These are phyloP conservation scores for Lasioglossum morio DNA, from an alignment of 2,888 invertebrate genomes.

Conservation along the genomic window DNA sequence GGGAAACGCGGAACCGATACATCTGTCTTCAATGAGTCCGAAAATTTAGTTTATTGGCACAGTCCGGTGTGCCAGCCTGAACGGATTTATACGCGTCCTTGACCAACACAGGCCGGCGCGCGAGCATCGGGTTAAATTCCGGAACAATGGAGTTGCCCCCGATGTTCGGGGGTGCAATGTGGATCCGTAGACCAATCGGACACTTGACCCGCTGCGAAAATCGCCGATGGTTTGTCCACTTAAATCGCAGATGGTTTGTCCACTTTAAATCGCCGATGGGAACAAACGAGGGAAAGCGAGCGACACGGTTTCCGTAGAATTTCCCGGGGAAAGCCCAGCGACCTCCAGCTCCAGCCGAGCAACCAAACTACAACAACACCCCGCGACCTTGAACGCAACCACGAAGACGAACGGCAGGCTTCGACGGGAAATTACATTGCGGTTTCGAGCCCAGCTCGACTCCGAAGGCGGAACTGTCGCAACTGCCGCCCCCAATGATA, in stretches of 20 bases:
- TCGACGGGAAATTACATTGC: constrained; percentile 49
- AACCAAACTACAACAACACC: constrained; percentile 20
- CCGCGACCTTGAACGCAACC: constrained; percentile 44
- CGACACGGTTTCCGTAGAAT: background rate
- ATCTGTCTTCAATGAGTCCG: constrained; percentile 16
- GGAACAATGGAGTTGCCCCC: constrained; percentile 61
- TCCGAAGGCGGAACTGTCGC: constrained; percentile 18
- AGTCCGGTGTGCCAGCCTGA: constrained; percentile 25
- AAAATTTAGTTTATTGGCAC: constrained; percentile 55
- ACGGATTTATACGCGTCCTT: constrained; percentile 67
- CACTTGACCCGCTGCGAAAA: constrained; percentile 19
- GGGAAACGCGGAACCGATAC: background rate
- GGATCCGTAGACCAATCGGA: constrained; percentile 9
- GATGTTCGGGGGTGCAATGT: constrained; percentile 31
- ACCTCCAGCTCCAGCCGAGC: constrained; percentile 11
- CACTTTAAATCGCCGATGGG: constrained; percentile 8
- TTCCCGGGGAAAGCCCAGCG: background rate
- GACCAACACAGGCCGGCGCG: constrained; percentile 49
- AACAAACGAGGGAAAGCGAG: background rate
- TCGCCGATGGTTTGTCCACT: constrained; percentile 21
- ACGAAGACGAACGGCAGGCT: constrained; percentile 34
- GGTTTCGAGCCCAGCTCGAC: constrained; percentile 11
- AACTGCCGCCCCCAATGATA: background rate
- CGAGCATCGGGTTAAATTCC: constrained; percentile 46
- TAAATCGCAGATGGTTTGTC: constrained; percentile 10